Conservation (phyloP, 2,113 vertebrate species). For the Bujurquina vittata region DNA sequence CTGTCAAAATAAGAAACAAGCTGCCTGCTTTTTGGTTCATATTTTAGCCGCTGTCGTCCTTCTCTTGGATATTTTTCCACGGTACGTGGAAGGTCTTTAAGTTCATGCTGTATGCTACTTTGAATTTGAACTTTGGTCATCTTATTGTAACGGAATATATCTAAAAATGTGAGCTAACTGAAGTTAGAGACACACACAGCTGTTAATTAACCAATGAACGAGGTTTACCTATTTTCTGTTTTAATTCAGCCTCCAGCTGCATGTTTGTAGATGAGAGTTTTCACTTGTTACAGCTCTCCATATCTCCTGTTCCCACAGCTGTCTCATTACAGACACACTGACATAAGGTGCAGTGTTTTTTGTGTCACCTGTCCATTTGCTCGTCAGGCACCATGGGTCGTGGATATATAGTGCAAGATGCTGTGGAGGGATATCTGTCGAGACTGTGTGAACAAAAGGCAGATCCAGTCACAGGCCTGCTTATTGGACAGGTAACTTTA, state of each 20-base stretch:
- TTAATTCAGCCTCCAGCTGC: not conserved
- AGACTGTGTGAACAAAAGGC: constrained; percentile 58
- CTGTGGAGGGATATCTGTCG: constrained; percentile 75
- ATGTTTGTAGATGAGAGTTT: not conserved
- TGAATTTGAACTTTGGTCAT: not conserved
- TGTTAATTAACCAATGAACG: not conserved
- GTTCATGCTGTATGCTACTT: not conserved
- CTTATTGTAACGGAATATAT: not conserved
- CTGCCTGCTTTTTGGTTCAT: not conserved
- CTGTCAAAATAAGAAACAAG: constrained; percentile 11
- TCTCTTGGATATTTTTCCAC: not conserved
- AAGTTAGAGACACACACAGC: not conserved
- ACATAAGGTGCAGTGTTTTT: not conserved
- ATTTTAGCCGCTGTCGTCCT: not conserved
- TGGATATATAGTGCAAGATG: constrained; percentile 77
- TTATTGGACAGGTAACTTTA: constrained; percentile 89
- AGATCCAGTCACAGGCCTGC: constrained; percentile 83
- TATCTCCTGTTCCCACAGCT: not conserved
- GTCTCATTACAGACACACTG: not conserved
- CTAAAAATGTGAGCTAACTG: not conserved
- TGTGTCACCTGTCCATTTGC: not conserved
- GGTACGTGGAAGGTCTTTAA: not conserved
- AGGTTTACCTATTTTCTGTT: not conserved
- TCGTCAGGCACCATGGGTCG: constrained; percentile 73
- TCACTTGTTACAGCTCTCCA: not conserved